These are phyloP conservation scores for Cynoglossus semilaevis DNA, from an alignment of 2,113 vertebrate genomes.

Conservation along the genomic window DNA sequence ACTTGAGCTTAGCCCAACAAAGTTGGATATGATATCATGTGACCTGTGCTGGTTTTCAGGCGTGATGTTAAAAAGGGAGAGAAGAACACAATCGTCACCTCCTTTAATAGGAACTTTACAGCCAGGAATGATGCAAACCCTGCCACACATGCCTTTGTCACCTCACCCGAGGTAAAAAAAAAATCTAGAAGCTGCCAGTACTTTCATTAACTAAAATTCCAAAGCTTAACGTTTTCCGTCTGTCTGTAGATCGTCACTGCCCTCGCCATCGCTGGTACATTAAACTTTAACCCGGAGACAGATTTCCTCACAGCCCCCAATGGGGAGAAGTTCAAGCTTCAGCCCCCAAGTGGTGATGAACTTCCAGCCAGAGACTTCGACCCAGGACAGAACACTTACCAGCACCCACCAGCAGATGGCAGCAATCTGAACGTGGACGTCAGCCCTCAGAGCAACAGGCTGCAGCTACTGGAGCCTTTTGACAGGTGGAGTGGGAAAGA, in stretches of 20 bases:
- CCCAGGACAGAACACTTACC: conserved; percentile 96
- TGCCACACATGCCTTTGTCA: conserved; percentile 91
- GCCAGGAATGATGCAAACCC: conserved; percentile 96
- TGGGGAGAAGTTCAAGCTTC: conserved; percentile 92
- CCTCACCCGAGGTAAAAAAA: conserved; percentile 85
- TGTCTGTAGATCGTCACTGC: conserved; percentile 89
- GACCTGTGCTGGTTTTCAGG: conserved; percentile 61
- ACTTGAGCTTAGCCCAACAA: no score
- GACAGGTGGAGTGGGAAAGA: conserved; percentile 88
- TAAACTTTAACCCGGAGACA: conserved; percentile 92
- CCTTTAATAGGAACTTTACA: conserved; percentile 97
- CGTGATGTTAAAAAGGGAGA: conserved; percentile 95
- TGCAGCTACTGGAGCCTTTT: conserved; percentile 94
- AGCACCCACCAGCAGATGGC: conserved; percentile 87
- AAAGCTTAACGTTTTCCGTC: background rate
- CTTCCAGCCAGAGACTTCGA: conserved; percentile 89
- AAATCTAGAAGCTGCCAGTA: background rate
- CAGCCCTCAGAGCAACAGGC: conserved; percentile 89
- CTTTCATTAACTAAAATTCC: background rate
- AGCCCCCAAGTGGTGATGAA: conserved; percentile 88
- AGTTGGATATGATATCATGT: no score
- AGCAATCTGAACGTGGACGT: conserved; percentile 80
- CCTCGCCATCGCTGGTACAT: conserved; percentile 88
- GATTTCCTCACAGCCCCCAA: conserved; percentile 87
- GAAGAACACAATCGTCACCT: conserved; percentile 97